These are phyloP conservation scores for Drosophila quinaria DNA, from an alignment of 2,888 invertebrate species.

Conservation along the genomic window DNA sequence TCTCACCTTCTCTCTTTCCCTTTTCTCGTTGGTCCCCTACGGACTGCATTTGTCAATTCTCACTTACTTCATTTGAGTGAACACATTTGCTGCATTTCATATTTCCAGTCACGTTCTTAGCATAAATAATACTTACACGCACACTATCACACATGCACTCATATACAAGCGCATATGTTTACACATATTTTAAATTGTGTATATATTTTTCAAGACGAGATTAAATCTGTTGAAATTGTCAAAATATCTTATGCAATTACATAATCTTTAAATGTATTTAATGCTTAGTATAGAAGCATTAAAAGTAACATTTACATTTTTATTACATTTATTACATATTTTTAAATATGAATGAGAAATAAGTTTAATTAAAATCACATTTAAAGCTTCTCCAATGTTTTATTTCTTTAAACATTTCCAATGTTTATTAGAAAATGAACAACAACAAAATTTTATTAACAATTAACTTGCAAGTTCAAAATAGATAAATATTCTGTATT, in stretches of 20 bases:
- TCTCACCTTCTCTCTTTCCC: neutral
- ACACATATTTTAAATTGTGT: slow-evolving; percentile 25
- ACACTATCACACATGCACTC: slow-evolving; percentile 41
- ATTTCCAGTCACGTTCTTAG: slow-evolving; percentile 82
- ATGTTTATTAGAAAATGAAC: no score
- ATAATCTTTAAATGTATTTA: slow-evolving; percentile 5
- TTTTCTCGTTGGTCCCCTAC: neutral
- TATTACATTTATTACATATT: neutral
- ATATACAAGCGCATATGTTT: neutral
- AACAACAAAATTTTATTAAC: no score
- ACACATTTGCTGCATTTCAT: slow-evolving; percentile 79
- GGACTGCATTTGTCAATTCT: slow-evolving; percentile 73
- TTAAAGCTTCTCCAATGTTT: no score
- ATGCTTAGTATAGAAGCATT: neutral
- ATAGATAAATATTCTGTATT: no score
- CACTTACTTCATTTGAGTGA: slow-evolving; percentile 78
- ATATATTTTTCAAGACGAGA: slow-evolving; percentile 28
- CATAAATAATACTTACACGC: slow-evolving; percentile 74
- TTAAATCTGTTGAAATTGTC: slow-evolving; percentile 37
- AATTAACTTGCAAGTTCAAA: no score
- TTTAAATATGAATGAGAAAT: neutral
- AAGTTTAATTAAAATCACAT: no score
- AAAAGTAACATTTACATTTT: neutral
- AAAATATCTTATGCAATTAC: slow-evolving; percentile 7
- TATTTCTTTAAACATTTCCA: no score